phyloP scores from a whole-genome alignment of 1,140 invertebrate genomes.

The Bombus cullumanus region DNA sequence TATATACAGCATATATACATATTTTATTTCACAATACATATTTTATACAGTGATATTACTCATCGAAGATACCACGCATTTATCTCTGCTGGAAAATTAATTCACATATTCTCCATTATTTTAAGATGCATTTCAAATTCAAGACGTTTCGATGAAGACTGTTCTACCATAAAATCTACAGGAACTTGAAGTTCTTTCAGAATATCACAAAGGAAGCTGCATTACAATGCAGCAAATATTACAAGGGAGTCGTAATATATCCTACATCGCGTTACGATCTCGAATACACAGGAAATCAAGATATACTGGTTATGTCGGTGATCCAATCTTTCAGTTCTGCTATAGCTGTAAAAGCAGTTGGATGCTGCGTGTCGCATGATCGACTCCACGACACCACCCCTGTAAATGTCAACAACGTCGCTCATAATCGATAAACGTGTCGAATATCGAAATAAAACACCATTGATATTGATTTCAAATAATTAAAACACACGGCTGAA shows the following conservation, averaged over 20 bases:
- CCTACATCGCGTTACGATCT: neutral
- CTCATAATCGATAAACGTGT: neutral
- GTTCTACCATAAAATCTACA: neutral
- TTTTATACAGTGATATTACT: neutral
- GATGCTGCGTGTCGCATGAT: constrained; percentile 83
- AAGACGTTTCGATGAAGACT: neutral
- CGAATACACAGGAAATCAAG: neutral
- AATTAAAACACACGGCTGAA: no score
- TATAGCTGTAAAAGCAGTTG: constrained; percentile 84
- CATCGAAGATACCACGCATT: no score
- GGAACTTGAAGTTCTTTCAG: neutral
- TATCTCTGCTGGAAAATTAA: neutral
- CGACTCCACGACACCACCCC: constrained; percentile 86
- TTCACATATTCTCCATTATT: neutral
- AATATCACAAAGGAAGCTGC: neutral
- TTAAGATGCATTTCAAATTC: neutral
- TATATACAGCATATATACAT: neutral
- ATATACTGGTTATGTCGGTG: constrained; percentile 43
- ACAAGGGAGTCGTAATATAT: no score
- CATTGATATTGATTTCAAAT: no score
- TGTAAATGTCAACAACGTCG: constrained; percentile 16
- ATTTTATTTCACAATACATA: neutral
- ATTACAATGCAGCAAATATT: neutral
- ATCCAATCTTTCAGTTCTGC: constrained; percentile 78
- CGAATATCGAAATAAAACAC: neutral